A percentile compares a stretch with the other conserved stretches of the same genome.
phyloP scores from a whole-genome alignment of 64 coral and sea anemone genomes.

The Porites lutea region DNA sequence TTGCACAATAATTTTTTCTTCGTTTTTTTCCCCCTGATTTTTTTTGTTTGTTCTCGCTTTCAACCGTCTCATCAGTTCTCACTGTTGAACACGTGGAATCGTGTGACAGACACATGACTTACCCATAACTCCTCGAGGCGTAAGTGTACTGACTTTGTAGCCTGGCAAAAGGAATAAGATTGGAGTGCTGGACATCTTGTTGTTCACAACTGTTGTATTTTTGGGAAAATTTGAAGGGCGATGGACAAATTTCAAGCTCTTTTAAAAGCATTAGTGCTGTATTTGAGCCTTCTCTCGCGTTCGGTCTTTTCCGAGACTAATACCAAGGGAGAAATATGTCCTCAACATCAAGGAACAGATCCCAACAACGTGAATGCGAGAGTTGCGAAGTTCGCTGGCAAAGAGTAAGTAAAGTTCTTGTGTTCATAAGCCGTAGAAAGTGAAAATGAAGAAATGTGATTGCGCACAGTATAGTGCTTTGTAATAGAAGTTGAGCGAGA shows the following conservation, averaged over 20 bases:
- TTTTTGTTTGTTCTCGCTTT: no score
- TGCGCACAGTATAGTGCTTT: no score
- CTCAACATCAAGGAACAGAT: conserved; percentile 5
- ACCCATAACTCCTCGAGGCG: conserved; percentile 32
- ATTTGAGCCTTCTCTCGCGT: conserved; percentile 5
- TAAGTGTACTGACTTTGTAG: background rate
- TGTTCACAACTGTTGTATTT: background rate
- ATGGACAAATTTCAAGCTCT: background rate
- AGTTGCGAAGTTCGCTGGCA: background rate
- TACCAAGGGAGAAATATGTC: background rate
- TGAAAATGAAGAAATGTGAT: no score
- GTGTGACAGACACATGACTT: conserved; percentile 38
- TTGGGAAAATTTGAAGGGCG: background rate
- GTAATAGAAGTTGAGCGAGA: no score
- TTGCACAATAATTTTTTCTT: no score
- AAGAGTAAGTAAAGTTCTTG: background rate
- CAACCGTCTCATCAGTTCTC: no score
- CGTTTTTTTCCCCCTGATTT: no score
- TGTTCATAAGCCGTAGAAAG: background rate
- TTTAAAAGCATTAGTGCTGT: background rate
- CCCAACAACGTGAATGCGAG: conserved; percentile 3
- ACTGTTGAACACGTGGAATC: background rate
- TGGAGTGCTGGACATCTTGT: background rate
- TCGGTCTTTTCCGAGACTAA: background rate
- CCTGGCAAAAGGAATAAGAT: background rate